Evolutionary conservation across 1,140 invertebrate genomes (phyloP), one percentile per base, ranked within the genome.

Genomic region (Arctopsyche grandis): DNA sequence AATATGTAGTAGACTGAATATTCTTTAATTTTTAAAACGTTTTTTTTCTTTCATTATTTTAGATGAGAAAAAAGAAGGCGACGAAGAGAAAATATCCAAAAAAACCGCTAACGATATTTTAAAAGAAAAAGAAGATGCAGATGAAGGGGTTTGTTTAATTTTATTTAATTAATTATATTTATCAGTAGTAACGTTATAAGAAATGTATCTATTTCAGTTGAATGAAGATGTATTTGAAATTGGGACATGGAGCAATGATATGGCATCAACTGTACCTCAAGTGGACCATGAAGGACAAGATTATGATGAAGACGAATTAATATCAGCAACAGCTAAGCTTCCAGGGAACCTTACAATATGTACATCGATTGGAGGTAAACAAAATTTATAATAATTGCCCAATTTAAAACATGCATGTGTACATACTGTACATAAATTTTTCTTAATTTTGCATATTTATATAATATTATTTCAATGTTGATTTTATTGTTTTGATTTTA

Each of bases 181-280:
- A n/a, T n/a, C n/a, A n/a, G 21, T 48, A 29, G 1, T n/a, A 29
- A n/a, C n/a, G 26, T 38, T 21, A 19, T 66, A 5, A 71, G 43
- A 69, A 9, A 69, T 21, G 9, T 60, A 60, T 58, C 5, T 56
- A 10, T 21, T 16, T 76, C 85, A 90, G 86, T 86, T 88, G 24
- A 87, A 87, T 66, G 58, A 22, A 3, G 86, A 90, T 75, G 89
- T 91, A 83, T 90, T 95, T 83, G 94, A 96, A 86, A 96, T 97
- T 75, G 95, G 95, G n/a, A 96, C 93, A 0, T 97, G 95, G 95
- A 94, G 93, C 0, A 97, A 96, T 85, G 94, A 96, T 19, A 96
- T 97, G 95, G 93, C 93, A 0, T 88, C 84, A 21, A 85, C 82
- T 0, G 86, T 86, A 44, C 85, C 85, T 0, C 69, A 83, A 7